Conservation (phyloP, 2,797 vertebrate species). For the Mustela erminea region DNA sequence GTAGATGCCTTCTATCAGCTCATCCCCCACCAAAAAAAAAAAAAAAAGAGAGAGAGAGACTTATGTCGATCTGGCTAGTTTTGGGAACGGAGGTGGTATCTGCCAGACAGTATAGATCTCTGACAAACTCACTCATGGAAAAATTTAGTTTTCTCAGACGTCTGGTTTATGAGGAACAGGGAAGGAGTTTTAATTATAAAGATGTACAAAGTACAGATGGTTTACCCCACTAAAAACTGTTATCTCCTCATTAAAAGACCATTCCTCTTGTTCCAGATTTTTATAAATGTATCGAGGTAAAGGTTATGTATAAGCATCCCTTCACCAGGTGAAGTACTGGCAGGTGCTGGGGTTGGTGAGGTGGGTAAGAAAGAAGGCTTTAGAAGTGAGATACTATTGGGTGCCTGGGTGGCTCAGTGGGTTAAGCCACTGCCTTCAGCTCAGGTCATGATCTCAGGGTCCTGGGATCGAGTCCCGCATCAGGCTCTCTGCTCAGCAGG, state of each 20-base stretch:
- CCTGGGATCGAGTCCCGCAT: too few species aligned
- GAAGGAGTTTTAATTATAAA: slow-evolving; percentile 13
- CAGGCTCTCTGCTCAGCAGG: too few species aligned
- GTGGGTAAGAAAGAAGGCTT: neutral
- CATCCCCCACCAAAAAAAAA: neutral
- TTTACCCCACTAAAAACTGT: neutral
- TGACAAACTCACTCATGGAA: neutral
- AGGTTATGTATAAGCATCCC: neutral
- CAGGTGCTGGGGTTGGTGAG: neutral
- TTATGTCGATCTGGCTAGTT: neutral
- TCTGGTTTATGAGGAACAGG: neutral
- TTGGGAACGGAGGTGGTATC: neutral
- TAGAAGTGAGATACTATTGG: neutral
- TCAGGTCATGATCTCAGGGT: too few species aligned
- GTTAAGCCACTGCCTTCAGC: too few species aligned
- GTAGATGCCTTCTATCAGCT: neutral
- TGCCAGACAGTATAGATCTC: neutral
- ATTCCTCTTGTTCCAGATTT: neutral
- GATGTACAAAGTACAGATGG: neutral
- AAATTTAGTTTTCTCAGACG: slow-evolving; percentile 4
- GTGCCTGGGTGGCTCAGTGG: too few species aligned
- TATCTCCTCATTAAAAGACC: neutral
- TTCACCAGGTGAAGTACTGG: neutral
- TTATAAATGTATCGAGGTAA: neutral
- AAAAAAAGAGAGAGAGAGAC: neutral